Conservation (phyloP, 2,888 invertebrate genomes). For the Caenorhabditis virilis region DNA sequence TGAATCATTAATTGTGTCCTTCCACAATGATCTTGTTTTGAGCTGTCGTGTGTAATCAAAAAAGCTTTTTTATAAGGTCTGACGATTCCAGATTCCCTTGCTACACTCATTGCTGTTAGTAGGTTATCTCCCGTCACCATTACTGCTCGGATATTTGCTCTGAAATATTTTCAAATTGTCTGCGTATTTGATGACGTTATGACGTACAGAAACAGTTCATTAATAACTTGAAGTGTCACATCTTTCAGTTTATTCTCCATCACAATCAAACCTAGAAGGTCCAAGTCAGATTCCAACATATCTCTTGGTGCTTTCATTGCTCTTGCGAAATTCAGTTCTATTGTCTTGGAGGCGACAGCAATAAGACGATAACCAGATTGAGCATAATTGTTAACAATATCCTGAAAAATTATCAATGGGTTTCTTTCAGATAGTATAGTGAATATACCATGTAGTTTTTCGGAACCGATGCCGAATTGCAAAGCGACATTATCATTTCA, state of each 20-base stretch:
- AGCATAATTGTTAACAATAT: slow-evolving; percentile 71
- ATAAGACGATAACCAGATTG: slow-evolving; percentile 71
- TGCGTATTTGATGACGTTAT: neutral
- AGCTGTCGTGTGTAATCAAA: slow-evolving; percentile 34
- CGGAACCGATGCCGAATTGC: slow-evolving; percentile 72
- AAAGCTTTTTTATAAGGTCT: slow-evolving; percentile 57
- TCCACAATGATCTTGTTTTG: slow-evolving; percentile 32
- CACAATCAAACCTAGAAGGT: slow-evolving; percentile 84
- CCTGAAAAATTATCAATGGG: slow-evolving; percentile 9
- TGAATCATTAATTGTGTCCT: slow-evolving; percentile 27
- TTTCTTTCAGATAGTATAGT: neutral
- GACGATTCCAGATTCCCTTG: slow-evolving; percentile 78
- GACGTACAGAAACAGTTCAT: slow-evolving; percentile 55
- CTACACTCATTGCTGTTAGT: slow-evolving; percentile 88
- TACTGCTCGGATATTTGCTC: slow-evolving; percentile 79
- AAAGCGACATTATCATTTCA: slow-evolving; percentile 70
- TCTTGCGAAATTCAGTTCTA: slow-evolving; percentile 69
- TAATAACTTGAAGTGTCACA: slow-evolving; percentile 70
- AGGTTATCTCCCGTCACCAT: slow-evolving; percentile 97
- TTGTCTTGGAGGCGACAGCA: slow-evolving; percentile 71
- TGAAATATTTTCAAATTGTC: slow-evolving; percentile 16
- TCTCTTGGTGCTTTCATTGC: slow-evolving; percentile 55
- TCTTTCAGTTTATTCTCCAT: slow-evolving; percentile 85
- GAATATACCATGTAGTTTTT: slow-evolving; percentile 68
- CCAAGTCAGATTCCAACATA: slow-evolving; percentile 72